Evolutionary conservation across 2,888 invertebrate genomes (phyloP), one percentile per base, ranked within the genome.

Genomic region (Fissipunctia ypsillon): DNA sequence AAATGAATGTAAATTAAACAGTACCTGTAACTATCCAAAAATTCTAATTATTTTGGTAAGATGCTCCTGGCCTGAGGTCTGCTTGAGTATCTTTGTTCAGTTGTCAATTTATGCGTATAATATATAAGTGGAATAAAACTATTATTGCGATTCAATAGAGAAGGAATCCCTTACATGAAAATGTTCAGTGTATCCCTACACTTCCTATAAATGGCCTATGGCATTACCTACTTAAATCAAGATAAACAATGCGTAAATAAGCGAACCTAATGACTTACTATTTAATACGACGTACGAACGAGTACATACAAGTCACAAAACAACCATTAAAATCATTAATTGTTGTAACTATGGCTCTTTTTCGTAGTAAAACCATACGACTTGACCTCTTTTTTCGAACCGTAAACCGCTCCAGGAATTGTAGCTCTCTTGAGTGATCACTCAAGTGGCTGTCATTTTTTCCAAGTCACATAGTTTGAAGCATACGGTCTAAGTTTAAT

Each of bases 401-500:
- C 31, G n/a, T 31, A 65, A 25, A 35, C 35, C 35, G 7, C 43
- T 25, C 10, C 14, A 43, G 31, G 22, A 22, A 38, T 14, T 3
- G 16, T 22, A 25, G 12, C 3, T n/a, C n/a, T 16, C 14, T 45
- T 38, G 56, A 48, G n/a, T n/a, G 56, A 48, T 45, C 35, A 22
- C 35, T 56, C 22, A 45, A 68, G 35, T 57, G 45, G 16, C 22
- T 28, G 56, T 45, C 56, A 38, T 38, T 16, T 45, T 66, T 22
- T 56, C 16, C 22, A 45, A 45, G 25, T 35, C 22, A n/a, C 38
- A 71, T 48, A 48, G 56, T 57, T 71, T 38, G 28, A 7, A 38
- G 9, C 25, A 68, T 6, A 45, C 4, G 7, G 3, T 4, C 16
- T 22, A 56, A 1, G 28, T 38, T 38, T 50, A 22, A 28, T 28